Conservation (phyloP, 2,888 invertebrate species). For the Pristionchus mayeri region DNA sequence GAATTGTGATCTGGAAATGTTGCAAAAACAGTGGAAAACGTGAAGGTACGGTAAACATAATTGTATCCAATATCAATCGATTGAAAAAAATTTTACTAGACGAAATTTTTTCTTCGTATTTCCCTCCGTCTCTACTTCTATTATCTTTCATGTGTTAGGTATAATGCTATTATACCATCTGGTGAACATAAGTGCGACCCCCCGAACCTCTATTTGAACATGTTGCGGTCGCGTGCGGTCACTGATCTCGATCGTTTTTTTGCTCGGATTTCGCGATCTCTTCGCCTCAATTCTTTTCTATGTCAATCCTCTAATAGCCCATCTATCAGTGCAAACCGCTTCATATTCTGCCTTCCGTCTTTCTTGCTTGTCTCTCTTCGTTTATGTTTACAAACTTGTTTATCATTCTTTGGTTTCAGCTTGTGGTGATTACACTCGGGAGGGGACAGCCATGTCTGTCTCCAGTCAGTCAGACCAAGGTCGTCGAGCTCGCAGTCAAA, state of each 20-base stretch:
- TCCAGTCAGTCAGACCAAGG: slow-evolving; percentile 40
- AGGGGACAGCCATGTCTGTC: slow-evolving; percentile 33
- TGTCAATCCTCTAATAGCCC: neutral
- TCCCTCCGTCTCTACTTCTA: too few species aligned
- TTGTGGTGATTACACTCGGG: slow-evolving; percentile 36
- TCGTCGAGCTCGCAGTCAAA: slow-evolving; percentile 34
- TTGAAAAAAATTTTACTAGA: too few species aligned
- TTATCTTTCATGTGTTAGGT: too few species aligned
- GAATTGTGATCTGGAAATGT: too few species aligned
- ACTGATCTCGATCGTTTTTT: slow-evolving; percentile 36
- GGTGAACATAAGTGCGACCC: too few species aligned
- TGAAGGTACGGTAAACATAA: too few species aligned
- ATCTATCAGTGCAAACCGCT: neutral
- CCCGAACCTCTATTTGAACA: too few species aligned
- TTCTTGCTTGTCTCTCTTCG: neutral
- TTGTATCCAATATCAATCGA: too few species aligned
- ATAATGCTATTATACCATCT: too few species aligned
- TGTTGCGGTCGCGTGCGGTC: too few species aligned
- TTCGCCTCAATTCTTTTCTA: slow-evolving; percentile 23
- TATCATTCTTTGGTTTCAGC: neutral
- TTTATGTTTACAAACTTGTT: neutral
- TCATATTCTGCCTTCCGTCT: neutral
- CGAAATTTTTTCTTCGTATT: too few species aligned
- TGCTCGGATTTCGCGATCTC: slow-evolving; percentile 6
- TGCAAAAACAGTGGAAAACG: too few species aligned